Conservation (phyloP, 2,113 vertebrate genomes). For the Carollia perspicillata region DNA sequence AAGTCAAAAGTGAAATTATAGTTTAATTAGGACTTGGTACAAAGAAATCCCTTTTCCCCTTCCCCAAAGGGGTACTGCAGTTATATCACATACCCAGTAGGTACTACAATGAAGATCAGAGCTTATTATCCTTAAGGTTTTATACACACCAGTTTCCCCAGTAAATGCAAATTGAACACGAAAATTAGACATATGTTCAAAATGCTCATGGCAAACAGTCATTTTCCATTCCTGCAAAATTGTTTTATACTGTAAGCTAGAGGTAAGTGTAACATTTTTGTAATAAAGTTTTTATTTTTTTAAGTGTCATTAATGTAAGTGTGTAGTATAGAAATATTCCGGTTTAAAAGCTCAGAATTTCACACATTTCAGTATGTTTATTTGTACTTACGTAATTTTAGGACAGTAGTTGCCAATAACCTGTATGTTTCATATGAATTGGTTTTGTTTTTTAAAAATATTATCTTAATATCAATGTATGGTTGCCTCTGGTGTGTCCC, state of each 20-base stretch:
- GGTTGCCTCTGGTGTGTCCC: no score
- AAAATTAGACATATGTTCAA: constrained; percentile 95
- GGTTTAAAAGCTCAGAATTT: constrained; percentile 87
- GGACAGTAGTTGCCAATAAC: constrained; percentile 88
- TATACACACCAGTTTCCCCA: constrained; percentile 90
- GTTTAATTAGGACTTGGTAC: constrained; percentile 80
- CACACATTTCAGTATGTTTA: constrained; percentile 90
- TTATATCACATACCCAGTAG: constrained; percentile 87
- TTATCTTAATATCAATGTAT: constrained; percentile 87
- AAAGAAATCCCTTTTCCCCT: constrained; percentile 82
- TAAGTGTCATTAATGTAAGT: constrained; percentile 93
- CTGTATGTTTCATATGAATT: constrained; percentile 88
- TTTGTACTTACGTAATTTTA: constrained; percentile 89
- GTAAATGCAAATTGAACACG: constrained; percentile 92
- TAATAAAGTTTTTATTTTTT: constrained; percentile 99
- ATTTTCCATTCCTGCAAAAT: constrained; percentile 99
- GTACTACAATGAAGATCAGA: constrained; percentile 87
- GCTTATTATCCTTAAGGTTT: constrained; percentile 86
- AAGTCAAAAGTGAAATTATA: constrained; percentile 81
- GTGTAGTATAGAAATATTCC: constrained; percentile 89
- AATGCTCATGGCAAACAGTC: constrained; percentile 98
- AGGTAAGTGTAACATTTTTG: constrained; percentile 99
- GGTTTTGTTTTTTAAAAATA: constrained; percentile 75
- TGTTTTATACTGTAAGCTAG: constrained; percentile 99
- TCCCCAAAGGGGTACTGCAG: constrained; percentile 90